These are phyloP conservation scores for Trigoniulus corallinus DNA, from an alignment of 1,140 invertebrate species.

Conservation along the genomic window DNA sequence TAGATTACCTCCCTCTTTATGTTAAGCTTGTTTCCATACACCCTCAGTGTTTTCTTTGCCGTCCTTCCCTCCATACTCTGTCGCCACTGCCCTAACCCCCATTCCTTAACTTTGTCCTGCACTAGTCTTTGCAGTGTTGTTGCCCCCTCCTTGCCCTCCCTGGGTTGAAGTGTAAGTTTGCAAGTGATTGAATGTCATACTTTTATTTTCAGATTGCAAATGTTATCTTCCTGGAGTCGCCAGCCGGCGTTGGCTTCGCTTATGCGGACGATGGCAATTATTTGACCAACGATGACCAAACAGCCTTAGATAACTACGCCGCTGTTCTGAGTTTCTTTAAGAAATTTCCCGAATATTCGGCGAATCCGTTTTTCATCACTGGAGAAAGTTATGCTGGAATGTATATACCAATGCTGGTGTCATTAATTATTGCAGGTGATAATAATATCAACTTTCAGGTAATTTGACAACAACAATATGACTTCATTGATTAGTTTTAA, in stretches of 20 bases:
- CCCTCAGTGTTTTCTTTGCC: too few species aligned
- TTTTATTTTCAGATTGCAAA: slow-evolving; percentile 26
- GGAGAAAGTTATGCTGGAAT: slow-evolving; percentile 32
- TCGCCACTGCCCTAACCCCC: too few species aligned
- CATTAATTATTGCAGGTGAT: slow-evolving; percentile 28
- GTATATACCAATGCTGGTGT: slow-evolving; percentile 33
- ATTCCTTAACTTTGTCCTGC: too few species aligned
- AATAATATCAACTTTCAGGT: slow-evolving; percentile 27
- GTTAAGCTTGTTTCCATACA: too few species aligned
- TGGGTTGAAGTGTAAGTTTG: too few species aligned
- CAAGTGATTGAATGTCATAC: too few species aligned
- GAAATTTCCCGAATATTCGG: slow-evolving; percentile 31
- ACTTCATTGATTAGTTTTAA: not conserved
- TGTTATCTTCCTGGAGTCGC: slow-evolving; percentile 36
- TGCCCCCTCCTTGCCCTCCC: too few species aligned
- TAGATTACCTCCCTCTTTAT: too few species aligned
- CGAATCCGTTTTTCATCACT: slow-evolving; percentile 27
- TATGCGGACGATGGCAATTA: slow-evolving; percentile 32
- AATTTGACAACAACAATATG: not conserved
- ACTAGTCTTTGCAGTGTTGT: too few species aligned
- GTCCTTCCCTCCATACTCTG: too few species aligned
- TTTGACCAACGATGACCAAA: slow-evolving; percentile 30
- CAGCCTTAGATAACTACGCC: slow-evolving; percentile 24
- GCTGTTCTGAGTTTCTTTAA: slow-evolving; percentile 33
- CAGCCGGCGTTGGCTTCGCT: slow-evolving; percentile 37